Conservation (phyloP, 2,888 invertebrate genomes). For the Seira musarum region DNA sequence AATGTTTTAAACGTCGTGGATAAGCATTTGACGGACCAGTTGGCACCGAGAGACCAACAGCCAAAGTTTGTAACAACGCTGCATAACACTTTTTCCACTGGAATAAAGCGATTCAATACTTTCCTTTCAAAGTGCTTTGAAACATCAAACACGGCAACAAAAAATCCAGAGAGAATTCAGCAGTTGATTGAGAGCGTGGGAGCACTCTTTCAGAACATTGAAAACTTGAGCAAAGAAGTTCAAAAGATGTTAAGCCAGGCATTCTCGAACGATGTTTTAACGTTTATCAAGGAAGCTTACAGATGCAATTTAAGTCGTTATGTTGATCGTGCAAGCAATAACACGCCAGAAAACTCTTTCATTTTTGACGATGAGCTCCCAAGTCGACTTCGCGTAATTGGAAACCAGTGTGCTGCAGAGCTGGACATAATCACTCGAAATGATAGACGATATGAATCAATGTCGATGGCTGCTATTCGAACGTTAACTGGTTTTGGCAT, state of each 20-base stretch:
- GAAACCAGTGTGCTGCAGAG: conserved; percentile 7
- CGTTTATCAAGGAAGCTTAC: conserved; percentile 50
- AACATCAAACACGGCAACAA: background rate
- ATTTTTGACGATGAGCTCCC: conserved; percentile 12
- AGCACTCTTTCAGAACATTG: conserved; percentile 31
- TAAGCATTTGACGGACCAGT: conserved; percentile 52
- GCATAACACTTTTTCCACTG: conserved; percentile 52
- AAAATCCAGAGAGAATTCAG: conserved; percentile 31
- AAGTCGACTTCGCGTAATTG: conserved; percentile 10
- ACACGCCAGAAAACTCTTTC: conserved; percentile 13
- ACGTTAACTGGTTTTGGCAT: conserved; percentile 58
- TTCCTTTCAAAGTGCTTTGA: conserved; percentile 32
- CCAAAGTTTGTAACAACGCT: conserved; percentile 51
- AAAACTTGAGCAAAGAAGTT: conserved; percentile 51
- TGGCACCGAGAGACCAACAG: conserved; percentile 6
- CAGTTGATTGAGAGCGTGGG: conserved; percentile 31
- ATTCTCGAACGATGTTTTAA: conserved; percentile 46
- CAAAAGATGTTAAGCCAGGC: conserved; percentile 44
- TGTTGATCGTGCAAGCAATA: conserved; percentile 38
- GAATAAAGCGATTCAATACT: conserved; percentile 20
- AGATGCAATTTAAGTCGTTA: conserved; percentile 51
- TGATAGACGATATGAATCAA: conserved; percentile 20
- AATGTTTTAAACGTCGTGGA: conserved; percentile 58
- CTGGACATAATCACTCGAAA: conserved; percentile 18
- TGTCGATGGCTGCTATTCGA: conserved; percentile 57